A percentile compares a stretch with the other conserved stretches of the same genome.
These are phyloP conservation scores for Penaeus vannamei DNA, from an alignment of 1,140 invertebrate genomes.

Conservation along the genomic window DNA sequence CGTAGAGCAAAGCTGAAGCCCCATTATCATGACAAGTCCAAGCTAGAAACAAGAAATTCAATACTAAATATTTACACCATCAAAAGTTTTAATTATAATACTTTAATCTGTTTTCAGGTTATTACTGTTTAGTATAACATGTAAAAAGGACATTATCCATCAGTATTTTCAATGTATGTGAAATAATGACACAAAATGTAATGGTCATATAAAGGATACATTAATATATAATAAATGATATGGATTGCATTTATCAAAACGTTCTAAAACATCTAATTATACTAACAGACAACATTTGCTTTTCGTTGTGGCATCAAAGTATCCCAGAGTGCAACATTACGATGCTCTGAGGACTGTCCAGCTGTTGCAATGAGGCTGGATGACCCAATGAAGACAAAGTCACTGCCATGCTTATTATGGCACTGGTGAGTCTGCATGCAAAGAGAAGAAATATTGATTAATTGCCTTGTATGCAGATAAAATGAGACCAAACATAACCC, in stretches of 20 bases:
- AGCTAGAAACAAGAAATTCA: conserved; percentile 33
- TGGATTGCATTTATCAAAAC: not conserved
- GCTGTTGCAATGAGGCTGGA: conserved; percentile 98
- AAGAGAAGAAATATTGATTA: not conserved
- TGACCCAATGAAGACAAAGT: conserved; percentile 97
- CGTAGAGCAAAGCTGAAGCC: conserved; percentile 75
- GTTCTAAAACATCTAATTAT: conserved; percentile 1
- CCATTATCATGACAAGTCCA: conserved; percentile 69
- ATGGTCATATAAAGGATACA: not conserved
- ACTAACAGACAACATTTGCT: conserved; percentile 83
- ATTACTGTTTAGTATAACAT: not conserved
- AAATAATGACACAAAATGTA: too few relatives aligned
- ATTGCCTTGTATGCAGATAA: conserved; percentile 29
- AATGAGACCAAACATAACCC: conserved; percentile 37
- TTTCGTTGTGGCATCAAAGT: conserved; percentile 96
- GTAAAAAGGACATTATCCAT: not conserved
- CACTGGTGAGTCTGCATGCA: conserved; percentile 91
- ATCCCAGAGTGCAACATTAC: conserved; percentile 99
- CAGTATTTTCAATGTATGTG: too few relatives aligned
- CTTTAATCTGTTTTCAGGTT: not conserved
- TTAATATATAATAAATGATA: not conserved
- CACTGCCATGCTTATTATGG: conserved; percentile 96
- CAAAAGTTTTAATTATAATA: not conserved
- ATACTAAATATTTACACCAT: not conserved
- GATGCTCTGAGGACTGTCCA: conserved; percentile 95